phyloP scores from a whole-genome alignment of 2,113 vertebrate genomes.

The Callionymus lyra region DNA sequence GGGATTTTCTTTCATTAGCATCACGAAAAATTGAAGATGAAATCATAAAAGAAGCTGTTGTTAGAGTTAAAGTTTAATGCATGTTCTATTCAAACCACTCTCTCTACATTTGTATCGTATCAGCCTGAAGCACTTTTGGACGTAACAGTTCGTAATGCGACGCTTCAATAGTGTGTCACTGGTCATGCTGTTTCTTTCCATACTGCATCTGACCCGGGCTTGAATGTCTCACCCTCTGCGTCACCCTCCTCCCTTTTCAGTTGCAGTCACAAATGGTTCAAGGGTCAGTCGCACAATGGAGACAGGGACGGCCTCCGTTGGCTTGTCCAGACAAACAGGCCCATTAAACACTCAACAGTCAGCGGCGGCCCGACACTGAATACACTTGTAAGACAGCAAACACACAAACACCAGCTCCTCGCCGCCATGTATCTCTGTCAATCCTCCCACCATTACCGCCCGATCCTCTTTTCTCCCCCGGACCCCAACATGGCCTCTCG shows the following conservation, averaged over 20 bases:
- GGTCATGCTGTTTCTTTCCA: constrained; percentile 41
- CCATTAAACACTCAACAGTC: constrained; percentile 11
- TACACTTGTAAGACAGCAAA: constrained; percentile 19
- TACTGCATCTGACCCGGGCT: constrained; percentile 2
- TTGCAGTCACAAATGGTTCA: constrained; percentile 46
- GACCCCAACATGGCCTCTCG: constrained; percentile 54
- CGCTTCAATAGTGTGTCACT: too few relatives aligned
- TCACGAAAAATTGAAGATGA: too few relatives aligned
- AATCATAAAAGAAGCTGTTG: too few relatives aligned
- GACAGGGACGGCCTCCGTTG: constrained; percentile 27
- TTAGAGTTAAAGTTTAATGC: too few relatives aligned
- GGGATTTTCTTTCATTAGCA: too few relatives aligned
- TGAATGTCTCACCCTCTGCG: constrained; percentile 23
- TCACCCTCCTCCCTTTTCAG: constrained; percentile 43
- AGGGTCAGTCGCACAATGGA: constrained; percentile 46
- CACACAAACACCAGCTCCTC: constrained; percentile 40
- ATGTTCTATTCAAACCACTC: too few relatives aligned
- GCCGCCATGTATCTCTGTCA: constrained; percentile 57
- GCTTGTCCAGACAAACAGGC: constrained; percentile 17
- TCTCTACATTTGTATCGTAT: too few relatives aligned
- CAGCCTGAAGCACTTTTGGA: too few relatives aligned
- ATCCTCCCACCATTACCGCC: constrained; percentile 43
- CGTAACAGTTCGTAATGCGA: too few relatives aligned
- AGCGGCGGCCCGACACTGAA: constrained; percentile 1
- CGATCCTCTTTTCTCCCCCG: constrained; percentile 37